phyloP scores from a whole-genome alignment of 37 sponge, comb jelly and placozoan genomes.

The Halichondria panicea region DNA sequence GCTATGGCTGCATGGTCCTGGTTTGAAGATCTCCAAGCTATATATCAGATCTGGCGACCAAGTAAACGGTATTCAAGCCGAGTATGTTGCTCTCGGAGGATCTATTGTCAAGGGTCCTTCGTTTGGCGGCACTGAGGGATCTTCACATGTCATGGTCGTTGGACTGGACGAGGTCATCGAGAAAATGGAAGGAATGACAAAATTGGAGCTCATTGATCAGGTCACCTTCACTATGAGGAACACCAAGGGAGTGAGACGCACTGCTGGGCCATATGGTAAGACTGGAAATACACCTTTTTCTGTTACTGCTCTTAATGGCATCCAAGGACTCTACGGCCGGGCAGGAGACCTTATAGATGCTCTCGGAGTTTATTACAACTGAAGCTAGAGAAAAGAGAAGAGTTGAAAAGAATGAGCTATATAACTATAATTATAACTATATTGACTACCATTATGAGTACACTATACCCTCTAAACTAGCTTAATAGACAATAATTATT shows the following conservation, averaged over 20 bases:
- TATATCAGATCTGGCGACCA: conserved; percentile 6
- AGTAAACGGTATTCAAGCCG: conserved; percentile 7
- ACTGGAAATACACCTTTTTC: background rate
- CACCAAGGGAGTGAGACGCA: background rate
- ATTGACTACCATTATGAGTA: too few relatives aligned
- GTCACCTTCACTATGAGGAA: conserved; percentile 1
- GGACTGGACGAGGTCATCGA: background rate
- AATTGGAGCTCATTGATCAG: background rate
- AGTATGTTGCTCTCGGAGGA: background rate
- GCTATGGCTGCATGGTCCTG: too few relatives aligned
- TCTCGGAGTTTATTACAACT: too few relatives aligned
- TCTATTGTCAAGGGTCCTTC: background rate
- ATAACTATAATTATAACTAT: too few relatives aligned
- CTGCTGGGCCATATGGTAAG: background rate
- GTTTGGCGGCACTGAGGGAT: background rate
- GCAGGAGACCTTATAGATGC: too few relatives aligned
- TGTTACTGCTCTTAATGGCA: background rate
- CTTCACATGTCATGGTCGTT: background rate
- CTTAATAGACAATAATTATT: too few relatives aligned
- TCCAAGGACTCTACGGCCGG: too few relatives aligned
- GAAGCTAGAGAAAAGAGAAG: too few relatives aligned
- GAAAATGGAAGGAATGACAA: background rate
- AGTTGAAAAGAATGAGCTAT: too few relatives aligned
- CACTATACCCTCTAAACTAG: too few relatives aligned
- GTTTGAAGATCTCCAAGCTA: background rate